Evolutionary conservation across 2,797 vertebrate genomes (phyloP), one percentile per base, ranked within the genome.

Genomic region (Clarias pachynema): DNA sequence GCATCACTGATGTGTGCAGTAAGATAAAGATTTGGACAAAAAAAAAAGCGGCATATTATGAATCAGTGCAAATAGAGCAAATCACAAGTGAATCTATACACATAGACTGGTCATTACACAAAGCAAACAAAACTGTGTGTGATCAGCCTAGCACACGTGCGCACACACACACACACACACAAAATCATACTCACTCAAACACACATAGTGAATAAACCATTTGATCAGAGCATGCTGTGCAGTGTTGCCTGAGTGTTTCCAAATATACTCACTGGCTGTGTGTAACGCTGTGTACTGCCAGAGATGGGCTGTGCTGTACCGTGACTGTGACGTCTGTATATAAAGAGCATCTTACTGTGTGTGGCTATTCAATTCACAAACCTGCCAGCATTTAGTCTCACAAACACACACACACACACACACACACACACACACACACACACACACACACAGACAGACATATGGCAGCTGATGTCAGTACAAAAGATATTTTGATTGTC

Each of bases 231-330:
- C 74, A 73, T 0, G 10, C 86, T 81, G 82, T 86, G 79, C 74
- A 86, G 63, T 82, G 53, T 85, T 84, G 86, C 86, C 65, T 56
- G 26, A 81, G 84, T 69, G 68, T 86, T 89, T 90, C 88, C 87
- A 89, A 89, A 87, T 89, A 84, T 88, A 88, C 69, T 78, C 75
- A 62, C 57, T 62, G 75, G 40, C 68, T 73, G 68, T 69, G 57
- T 1, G 26, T 86, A 86, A 80, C 53, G 29, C 70, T 34, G 72
- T 86, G 89, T 84, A 72, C 85, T 87, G 89, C 86, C 84, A 89
- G 82, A 85, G 62, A 69, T 22, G 81, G 62, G 79, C 68, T 86
- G 29, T 77, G 62, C 60, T 40, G 65, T 88, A 68, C 34, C 40
- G 49, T 62, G 87, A 82, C 75, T 70, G 40, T 44, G 65, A 79